phyloP scores from a whole-genome alignment of 2,797 vertebrate genomes.

The Gephyroberyx darwinii region DNA sequence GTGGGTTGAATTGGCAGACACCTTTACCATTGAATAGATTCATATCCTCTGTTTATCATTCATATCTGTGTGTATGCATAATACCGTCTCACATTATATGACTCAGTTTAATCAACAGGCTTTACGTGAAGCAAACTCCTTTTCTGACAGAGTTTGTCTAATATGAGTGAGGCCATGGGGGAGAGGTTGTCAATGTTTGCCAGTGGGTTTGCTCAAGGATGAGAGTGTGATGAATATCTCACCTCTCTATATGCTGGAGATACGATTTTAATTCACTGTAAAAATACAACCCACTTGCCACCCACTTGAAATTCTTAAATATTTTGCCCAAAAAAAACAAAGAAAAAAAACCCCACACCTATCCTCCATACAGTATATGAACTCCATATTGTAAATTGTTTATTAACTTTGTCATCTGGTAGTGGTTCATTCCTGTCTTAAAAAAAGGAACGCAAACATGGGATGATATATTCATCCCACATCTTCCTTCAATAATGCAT shows the following conservation, averaged over 20 bases:
- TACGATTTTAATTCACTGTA: constrained; percentile 55
- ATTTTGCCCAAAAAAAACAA: constrained; percentile 27
- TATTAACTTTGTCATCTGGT: constrained; percentile 25
- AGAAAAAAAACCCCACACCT: constrained; percentile 5
- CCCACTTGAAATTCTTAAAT: constrained; percentile 49
- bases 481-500: constrained; percentile 43
- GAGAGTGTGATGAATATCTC: constrained; percentile 72
- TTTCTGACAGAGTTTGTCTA: constrained; percentile 76
- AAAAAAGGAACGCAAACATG: constrained; percentile 40
- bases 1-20: constrained; percentile 29
- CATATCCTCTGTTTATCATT: constrained; percentile 68
- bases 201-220: constrained; percentile 77
- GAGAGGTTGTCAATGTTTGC: constrained; percentile 80
- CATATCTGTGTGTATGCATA: constrained; percentile 73
- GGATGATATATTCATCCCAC: constrained; percentile 29
- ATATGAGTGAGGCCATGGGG: constrained; percentile 73
- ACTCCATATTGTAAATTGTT: constrained; percentile 39
- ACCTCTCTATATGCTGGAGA: constrained; percentile 67
- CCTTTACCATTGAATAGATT: constrained; percentile 52
- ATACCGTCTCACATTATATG: constrained; percentile 73
- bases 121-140: constrained; percentile 68
- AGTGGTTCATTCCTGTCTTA: constrained; percentile 22
- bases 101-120: constrained; percentile 70
- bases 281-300: constrained; percentile 44
- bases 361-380: constrained; percentile 35